Evolutionary conservation across 1,140 invertebrate genomes (phyloP), one percentile per base, ranked within the genome.

Genomic region (Rhyacophila brunnea): DNA sequence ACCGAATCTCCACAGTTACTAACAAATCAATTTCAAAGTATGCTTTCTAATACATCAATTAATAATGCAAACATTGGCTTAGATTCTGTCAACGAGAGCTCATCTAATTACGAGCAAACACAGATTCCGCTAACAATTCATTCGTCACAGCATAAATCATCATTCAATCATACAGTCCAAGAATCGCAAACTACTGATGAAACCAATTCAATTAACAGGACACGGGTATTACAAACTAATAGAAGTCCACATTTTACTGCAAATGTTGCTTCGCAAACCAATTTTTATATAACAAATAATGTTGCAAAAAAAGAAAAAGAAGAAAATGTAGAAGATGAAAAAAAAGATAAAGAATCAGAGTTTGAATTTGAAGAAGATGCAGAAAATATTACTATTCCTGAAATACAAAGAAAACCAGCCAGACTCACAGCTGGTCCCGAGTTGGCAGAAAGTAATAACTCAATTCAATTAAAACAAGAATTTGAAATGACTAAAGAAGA

Each of bases 251-350:
- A 48, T 23, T 60, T 54, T 17, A 49, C 58, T 32, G 42, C 58
- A 18, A 60, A 60, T 18, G 28, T 60, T 17, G 45, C 43, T 28
- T 54, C 58, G 11, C 58, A 60, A 32, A 54, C 50, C 42, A 60
- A 60, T 20, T 48, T 38, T 43, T 55, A 48, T 17, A 60, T 60
- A 7, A 48, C 51, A 1, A 60, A 60, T 35, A 60, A 60, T 20
- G 19, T 49, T 14, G 17, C 43, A 23, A 19, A 36, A 19, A 52
- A 40, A 13, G 23, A 42, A 40, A 47, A 45, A 18, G n/a, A n/a
- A 17, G 18, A 15, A 2, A 15, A 15, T 46, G 15, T 32, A 19
- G 9, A 17, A 43, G 51, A 60, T 32, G 44, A 18, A 18, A 44
- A 60, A 48, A 60, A 42, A n/a, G 18, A 15, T 5, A 15, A 15